phyloP scores from a whole-genome alignment of 2,113 vertebrate species.

The Rhinopithecus roxellana region DNA sequence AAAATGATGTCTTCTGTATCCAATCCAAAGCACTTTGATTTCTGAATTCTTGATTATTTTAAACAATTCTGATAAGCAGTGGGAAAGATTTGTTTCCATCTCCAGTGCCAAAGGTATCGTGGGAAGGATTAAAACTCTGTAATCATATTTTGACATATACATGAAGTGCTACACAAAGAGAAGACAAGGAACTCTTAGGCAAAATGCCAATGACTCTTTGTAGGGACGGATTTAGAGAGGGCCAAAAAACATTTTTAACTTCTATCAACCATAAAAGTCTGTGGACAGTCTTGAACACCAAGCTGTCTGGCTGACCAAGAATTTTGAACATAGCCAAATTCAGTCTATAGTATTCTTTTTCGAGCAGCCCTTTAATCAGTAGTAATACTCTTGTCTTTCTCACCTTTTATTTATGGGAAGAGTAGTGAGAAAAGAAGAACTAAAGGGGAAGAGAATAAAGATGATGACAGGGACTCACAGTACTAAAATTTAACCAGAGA shows the following conservation, averaged over 20 bases:
- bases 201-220: constrained; percentile 35
- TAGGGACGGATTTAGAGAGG: neutral
- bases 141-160: constrained; percentile 48
- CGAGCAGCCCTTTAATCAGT: neutral
- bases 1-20: constrained; percentile 35
- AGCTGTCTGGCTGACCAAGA: neutral
- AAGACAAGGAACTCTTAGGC: constrained; percentile 40
- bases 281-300: neutral
- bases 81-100: constrained; percentile 55
- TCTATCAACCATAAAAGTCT: neutral
- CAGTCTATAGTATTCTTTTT: neutral
- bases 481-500: constrained; percentile 38
- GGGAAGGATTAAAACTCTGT: constrained; percentile 49
- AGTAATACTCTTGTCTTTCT: neutral
- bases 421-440: neutral
- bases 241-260: constrained; percentile 24
- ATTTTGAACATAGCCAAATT: neutral
- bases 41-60: constrained; percentile 63
- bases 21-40: constrained; percentile 46
- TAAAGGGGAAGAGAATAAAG: neutral
- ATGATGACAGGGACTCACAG: constrained; percentile 27
- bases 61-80: constrained; percentile 49
- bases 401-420: neutral
- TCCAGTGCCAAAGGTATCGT: constrained; percentile 42
- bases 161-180: constrained; percentile 57